phyloP scores from a whole-genome alignment of 2,113 vertebrate genomes.

The Ophiodon elongatus region DNA sequence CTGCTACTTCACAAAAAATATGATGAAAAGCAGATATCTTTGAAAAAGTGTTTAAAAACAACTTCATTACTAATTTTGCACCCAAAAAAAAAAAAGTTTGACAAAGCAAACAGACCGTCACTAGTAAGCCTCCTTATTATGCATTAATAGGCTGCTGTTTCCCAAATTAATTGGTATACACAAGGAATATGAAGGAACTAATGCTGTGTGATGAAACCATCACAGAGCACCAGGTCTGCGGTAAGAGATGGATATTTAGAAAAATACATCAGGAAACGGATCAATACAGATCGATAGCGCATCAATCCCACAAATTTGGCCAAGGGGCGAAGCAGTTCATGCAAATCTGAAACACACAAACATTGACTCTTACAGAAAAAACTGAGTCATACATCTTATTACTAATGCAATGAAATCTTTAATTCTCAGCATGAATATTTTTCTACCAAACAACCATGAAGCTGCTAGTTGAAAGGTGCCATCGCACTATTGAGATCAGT shows the following conservation, averaged over 20 bases:
- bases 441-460: not conserved
- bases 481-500: not conserved
- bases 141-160: not conserved
- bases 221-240: not conserved
- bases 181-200: not conserved
- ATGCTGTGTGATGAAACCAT: not conserved
- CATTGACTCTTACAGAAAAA: not conserved
- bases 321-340: not conserved
- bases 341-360: not conserved
- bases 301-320: not conserved
- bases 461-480: not conserved
- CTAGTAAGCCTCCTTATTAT: not conserved
- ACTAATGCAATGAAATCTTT: not conserved
- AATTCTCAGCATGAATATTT: not conserved
- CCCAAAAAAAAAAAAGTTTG: not conserved
- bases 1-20: not conserved
- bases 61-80: not conserved
- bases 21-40: not conserved
- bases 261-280: conserved; percentile 18
- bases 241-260: not conserved
- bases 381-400: not conserved
- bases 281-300: conserved; percentile 53
- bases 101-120: not conserved
- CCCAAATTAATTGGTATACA: not conserved
- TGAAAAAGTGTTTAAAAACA: not conserved